Base-by-base conservation (phyloP, 2,888 invertebrate genomes). In the Hoplodrina ambigua region DNA sequence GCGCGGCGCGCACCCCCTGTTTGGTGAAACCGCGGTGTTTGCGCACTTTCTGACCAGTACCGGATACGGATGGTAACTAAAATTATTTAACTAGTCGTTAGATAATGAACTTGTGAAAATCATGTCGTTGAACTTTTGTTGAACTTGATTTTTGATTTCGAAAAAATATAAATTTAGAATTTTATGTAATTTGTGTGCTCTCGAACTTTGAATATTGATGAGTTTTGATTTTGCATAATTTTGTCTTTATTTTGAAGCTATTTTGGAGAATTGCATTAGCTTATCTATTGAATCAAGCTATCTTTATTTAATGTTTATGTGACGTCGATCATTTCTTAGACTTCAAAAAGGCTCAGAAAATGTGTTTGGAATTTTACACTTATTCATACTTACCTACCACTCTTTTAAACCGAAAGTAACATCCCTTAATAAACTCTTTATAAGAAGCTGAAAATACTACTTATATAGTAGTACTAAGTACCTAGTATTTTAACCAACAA, bases 11-110 rank as follows among this genome's bases (percentile, higher is more conserved):
- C 88, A 89, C 87, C 89, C 88, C 87, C 89, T 90, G 88, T 88
- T 86, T 87, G 87, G 94, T 92, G 94, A 94, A 94, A 94, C 90
- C 69, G 50, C 77, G 85, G 74, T 86, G 85, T 90, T 91, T 90
- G 90, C 90, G 83, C 88, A 92, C 95, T 95, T 94, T 95, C 95
- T 88, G 93, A 90, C 93, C 57, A 78, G 78, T 78, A 78, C 74
- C 94, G 94, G 95, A 94, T 93, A 78, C 90, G 90, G 87, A 87
- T 81, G 78, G 75, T 46, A 71, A 80, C 67, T 78, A 72, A 83
- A 83, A 83, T 82, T 78, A 80, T 83, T 83, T 83, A 85, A 85
- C 84, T 66, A 74, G 53, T 55, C 49, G 83, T 90, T 88, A 86
- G 85, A 82, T 89, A 88, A 89, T 83, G 70, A 67, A 52, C 69